Base-by-base conservation (phyloP, 2,888 invertebrate species). In the Hypomecis punctinalis region DNA sequence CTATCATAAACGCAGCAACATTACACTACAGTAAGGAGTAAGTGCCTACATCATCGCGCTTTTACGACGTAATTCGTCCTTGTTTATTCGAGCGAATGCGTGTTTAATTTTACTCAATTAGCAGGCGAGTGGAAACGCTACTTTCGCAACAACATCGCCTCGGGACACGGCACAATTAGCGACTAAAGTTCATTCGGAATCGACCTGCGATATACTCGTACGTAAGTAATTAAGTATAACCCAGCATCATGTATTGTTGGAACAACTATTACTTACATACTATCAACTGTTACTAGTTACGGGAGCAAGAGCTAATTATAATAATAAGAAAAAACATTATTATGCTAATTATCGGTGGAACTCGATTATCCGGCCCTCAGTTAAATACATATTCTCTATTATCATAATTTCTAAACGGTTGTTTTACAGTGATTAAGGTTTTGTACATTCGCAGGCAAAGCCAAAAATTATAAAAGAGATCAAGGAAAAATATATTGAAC, bases 81-180 rank as follows among this genome's bases (percentile, higher is more conserved):
- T 71, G 69, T 70, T 72, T 72, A 64, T 70, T 68, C 58, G 53
- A 61, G 63, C 46, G 56, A 66, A 67, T 60, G 70, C 66, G 66
- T 67, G 72, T 68, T 66, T 71, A 69, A 72, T 70, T 72, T 70
- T 61, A 67, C 71, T 68, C 63, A 72, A 70, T 74, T 71, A 74
- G 66, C 63, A 43, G 61, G 56, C 56, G 62, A 59, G 58, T 48
- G 66, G 53, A 51, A 67, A 61, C 58, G 52, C 35, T 63, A 59
- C 65, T 65, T 61, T 60, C 40, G 33, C 36, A 23, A 51, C 48
- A 63, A 54, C 37, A 54, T 42, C 13, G 54, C 61, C 61, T 47
- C 36, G 48, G 48, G 54, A 46, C 54, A 23, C 35, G 37, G 40
- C 23, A 53, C 42, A 53, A 53, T 53, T 42, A 53, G 42, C 42